Evolutionary conservation across 2,888 invertebrate species (phyloP).

Genomic region (Phragmatobia fuliginosa): DNA sequence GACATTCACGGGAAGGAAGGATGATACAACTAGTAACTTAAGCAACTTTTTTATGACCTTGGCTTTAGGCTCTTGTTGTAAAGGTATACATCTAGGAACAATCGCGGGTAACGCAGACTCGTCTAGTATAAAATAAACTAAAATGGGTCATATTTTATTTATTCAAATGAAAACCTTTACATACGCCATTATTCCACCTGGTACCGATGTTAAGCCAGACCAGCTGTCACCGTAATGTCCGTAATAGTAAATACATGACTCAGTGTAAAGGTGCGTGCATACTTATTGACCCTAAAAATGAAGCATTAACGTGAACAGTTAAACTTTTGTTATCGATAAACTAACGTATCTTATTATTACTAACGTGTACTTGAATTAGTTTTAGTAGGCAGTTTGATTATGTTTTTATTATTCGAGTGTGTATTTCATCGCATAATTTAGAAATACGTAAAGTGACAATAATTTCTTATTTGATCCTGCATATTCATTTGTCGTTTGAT

Average conservation of each 20-base stretch:
- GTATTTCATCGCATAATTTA: background rate
- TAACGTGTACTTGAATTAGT: background rate
- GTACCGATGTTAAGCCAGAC: slow-evolving; percentile 21
- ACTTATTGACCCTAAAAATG: background rate
- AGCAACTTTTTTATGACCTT: no score
- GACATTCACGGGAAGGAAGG: no score
- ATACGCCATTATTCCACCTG: background rate
- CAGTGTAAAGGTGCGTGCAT: slow-evolving; percentile 22
- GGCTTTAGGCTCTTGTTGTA: no score
- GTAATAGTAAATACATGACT: slow-evolving; percentile 35
- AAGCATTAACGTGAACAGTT: background rate
- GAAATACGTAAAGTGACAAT: no score
- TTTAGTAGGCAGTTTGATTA: background rate
- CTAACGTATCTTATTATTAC: background rate
- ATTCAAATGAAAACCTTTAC: background rate
- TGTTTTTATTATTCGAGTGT: background rate
- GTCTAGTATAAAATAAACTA: no score
- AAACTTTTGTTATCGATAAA: background rate
- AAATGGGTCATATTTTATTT: no score
- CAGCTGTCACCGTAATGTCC: slow-evolving; percentile 33
- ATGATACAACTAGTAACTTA: no score
- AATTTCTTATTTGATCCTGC: no score
- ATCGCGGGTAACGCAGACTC: no score
- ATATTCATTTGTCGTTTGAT: no score
- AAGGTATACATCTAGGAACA: no score